A percentile compares a stretch with the other conserved stretches of the same genome.
Conservation (phyloP, 2,797 vertebrate species). For the Propithecus perrieri region DNA sequence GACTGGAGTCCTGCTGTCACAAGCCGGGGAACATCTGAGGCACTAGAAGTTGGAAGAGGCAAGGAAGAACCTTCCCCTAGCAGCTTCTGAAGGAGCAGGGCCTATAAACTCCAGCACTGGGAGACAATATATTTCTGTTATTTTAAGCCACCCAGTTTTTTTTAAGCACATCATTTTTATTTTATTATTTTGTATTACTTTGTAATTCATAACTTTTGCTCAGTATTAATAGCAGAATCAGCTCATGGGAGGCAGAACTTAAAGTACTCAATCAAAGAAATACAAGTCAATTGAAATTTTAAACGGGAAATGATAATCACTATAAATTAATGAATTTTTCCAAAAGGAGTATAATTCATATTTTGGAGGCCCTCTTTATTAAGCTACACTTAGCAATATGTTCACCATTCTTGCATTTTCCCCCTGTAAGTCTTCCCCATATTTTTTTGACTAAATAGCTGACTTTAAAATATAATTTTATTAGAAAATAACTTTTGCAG, state of each 20-base stretch:
- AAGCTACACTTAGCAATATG: background rate
- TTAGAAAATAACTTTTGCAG: background rate
- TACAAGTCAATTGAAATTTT: background rate
- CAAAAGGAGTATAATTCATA: background rate
- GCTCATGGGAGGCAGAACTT: background rate
- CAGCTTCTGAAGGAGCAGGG: background rate
- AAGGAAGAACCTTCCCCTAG: background rate
- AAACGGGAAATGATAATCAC: background rate
- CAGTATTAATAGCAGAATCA: background rate
- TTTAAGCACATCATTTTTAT: background rate
- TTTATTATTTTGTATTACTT: slow-evolving; percentile 25
- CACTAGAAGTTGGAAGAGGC: background rate
- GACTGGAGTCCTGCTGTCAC: background rate
- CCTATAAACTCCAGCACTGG: background rate
- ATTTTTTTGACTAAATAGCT: background rate
- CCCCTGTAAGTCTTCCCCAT: background rate
- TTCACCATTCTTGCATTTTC: background rate
- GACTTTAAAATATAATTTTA: background rate
- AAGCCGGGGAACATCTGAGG: background rate
- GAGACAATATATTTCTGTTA: background rate
- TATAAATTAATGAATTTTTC: background rate
- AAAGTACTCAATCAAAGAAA: background rate
- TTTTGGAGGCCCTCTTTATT: background rate
- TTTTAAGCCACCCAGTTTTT: background rate
- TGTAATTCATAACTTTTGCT: background rate